Evolutionary conservation across 2,797 vertebrate genomes (phyloP).

Genomic region (Typhlichthys subterraneus): DNA sequence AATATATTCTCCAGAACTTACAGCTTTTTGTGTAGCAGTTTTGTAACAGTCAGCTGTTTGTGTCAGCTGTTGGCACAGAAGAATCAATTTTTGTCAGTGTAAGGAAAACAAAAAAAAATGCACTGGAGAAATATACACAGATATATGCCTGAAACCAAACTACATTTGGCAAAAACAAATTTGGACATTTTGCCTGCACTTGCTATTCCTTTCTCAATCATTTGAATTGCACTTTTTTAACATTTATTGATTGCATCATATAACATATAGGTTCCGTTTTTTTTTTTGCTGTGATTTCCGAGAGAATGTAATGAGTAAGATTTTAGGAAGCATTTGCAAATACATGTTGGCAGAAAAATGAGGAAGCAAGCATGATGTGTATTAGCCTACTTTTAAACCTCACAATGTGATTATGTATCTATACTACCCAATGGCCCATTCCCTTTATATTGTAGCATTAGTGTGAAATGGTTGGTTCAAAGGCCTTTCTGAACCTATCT

Average conservation of each 20-base stretch:
- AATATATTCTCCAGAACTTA: constrained; percentile 18
- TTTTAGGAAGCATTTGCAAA: not conserved
- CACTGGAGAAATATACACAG: constrained; percentile 48
- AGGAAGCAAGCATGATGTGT: not conserved
- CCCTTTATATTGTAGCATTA: not conserved
- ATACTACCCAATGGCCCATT: not conserved
- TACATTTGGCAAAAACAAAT: constrained; percentile 48
- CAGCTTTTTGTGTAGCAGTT: constrained; percentile 22
- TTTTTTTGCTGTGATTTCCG: constrained; percentile 6
- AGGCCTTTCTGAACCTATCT: not conserved
- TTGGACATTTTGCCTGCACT: constrained; percentile 36
- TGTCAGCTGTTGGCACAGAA: constrained; percentile 47
- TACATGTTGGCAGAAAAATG: not conserved
- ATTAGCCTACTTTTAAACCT: not conserved
- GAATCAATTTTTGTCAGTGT: constrained; percentile 24
- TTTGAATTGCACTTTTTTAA: constrained; percentile 37
- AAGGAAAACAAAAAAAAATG: constrained; percentile 25
- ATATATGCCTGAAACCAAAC: constrained; percentile 45
- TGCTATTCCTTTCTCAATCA: constrained; percentile 6
- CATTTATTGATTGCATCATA: constrained; percentile 29
- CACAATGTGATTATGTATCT: not conserved
- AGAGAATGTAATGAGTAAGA: not conserved
- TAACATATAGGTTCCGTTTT: constrained; percentile 4
- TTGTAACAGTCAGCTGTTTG: constrained; percentile 48
- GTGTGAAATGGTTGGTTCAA: constrained; percentile 6